Evolutionary conservation across 2,888 invertebrate species (phyloP), one percentile per base, ranked within the genome.

Genomic region (Cerastis rubricosa): DNA sequence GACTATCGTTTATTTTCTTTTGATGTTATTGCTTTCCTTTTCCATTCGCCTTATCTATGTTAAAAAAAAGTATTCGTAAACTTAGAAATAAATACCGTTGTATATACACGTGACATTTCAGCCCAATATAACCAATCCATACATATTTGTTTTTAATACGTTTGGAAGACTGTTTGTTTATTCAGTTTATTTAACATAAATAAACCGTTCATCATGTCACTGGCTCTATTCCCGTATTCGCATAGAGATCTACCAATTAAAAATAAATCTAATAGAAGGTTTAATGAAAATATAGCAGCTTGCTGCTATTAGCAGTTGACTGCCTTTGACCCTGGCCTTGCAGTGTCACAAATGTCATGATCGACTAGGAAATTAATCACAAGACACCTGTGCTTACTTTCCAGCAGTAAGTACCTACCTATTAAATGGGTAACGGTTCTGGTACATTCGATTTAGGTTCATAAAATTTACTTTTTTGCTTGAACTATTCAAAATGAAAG

Each of bases 301-400:
- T 17, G 51, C n/a, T 17, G 51, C n/a, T 69, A 29, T 49, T 43
- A 35, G 54, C 47, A 29, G n/a, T 19, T 61, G 51, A 4, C 47
- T 71, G 65, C 47, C 14, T 69, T 57, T 72, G 69, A 67, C 76
- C 83, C 70, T 80, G 72, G 29, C 84, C 76, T 73, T 82, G 64
- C 49, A 19, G 8, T 68, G 69, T 64, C 70, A 73, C 65, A 17
- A 74, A 78, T 83, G 61, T 64, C 70, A 82, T 61, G 71, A 79
- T 49, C 83, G 65, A 61, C 59, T 61, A 57, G 59, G 12, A 64
- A 45, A 72, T 82, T 63, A 79, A 83, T 80, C 22, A 63, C 9
- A 65, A 40, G 17, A 63, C 29, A 78, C 69, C 35, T 74, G 67
- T 47, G 19, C 25, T 71, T 29, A 51, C 51, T 57, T 66, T 25